phyloP scores from a whole-genome alignment of 2,888 invertebrate species.

The Drosophila formosana region DNA sequence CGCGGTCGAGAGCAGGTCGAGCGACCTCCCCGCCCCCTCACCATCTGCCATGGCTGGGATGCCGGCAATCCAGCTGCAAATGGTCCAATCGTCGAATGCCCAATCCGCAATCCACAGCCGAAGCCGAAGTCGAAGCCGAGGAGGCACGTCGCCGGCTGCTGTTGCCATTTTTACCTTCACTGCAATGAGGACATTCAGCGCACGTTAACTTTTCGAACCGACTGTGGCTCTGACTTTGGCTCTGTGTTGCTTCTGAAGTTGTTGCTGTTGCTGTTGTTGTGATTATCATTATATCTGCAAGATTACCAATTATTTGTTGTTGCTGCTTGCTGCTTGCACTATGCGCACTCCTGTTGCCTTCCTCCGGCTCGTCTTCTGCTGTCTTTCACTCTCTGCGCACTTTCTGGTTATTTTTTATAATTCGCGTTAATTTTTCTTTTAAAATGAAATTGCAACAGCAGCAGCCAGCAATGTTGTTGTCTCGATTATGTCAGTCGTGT shows the following conservation, averaged over 20 bases:
- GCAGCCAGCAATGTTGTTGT: slow-evolving; percentile 58
- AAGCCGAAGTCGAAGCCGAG: slow-evolving; percentile 1
- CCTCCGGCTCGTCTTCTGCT: slow-evolving; percentile 3
- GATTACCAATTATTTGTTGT: slow-evolving; percentile 77
- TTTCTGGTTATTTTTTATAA: slow-evolving; percentile 73
- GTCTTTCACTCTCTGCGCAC: slow-evolving; percentile 20
- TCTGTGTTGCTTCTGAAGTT: slow-evolving; percentile 38
- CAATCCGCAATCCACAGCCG: slow-evolving; percentile 16
- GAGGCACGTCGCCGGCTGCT: slow-evolving; percentile 49
- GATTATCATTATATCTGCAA: slow-evolving; percentile 77
- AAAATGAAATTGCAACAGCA: slow-evolving; percentile 66
- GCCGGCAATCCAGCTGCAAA: background rate
- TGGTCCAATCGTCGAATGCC: slow-evolving; percentile 17
- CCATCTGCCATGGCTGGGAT: background rate
- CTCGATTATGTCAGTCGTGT: slow-evolving; percentile 77
- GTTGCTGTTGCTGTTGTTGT: slow-evolving; percentile 54
- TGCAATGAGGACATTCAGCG: slow-evolving; percentile 78
- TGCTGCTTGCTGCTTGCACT: slow-evolving; percentile 54
- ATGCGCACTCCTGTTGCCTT: slow-evolving; percentile 54
- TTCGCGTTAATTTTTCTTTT: slow-evolving; percentile 79
- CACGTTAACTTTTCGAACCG: slow-evolving; percentile 65
- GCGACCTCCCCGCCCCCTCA: slow-evolving; percentile 24
- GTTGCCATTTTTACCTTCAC: slow-evolving; percentile 70
- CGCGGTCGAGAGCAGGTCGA: slow-evolving; percentile 59
- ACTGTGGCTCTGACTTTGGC: slow-evolving; percentile 24